A percentile compares a stretch with the other conserved stretches of the same genome.
phyloP scores from a whole-genome alignment of 2,113 vertebrate species.

The Tachuris rubrigastra region DNA sequence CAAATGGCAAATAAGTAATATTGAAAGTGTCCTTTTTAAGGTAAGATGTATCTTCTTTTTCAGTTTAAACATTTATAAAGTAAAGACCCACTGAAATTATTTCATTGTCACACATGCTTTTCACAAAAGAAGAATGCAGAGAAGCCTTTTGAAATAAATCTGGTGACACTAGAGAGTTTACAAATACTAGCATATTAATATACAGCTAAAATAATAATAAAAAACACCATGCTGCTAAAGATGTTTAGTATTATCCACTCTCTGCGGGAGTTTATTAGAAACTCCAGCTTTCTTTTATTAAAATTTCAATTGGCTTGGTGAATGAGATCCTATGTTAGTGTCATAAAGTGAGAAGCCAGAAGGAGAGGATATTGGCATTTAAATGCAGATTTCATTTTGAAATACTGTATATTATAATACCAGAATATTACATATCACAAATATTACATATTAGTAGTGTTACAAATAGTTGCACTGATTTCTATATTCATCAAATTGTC shows the following conservation, averaged over 20 bases:
- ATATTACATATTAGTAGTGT: conserved; percentile 70
- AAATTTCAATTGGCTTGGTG: conserved; percentile 88
- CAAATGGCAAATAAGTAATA: conserved; percentile 34
- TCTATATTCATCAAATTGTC: conserved; percentile 69
- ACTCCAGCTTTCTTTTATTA: conserved; percentile 89
- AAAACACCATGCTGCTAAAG: conserved; percentile 86
- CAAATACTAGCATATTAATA: conserved; percentile 89
- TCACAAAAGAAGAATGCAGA: conserved; percentile 67
- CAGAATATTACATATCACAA: conserved; percentile 77
- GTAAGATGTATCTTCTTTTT: conserved; percentile 9
- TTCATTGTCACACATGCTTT: conserved; percentile 71
- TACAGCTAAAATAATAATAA: conserved; percentile 88
- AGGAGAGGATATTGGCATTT: conserved; percentile 86
- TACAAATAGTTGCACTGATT: conserved; percentile 71
- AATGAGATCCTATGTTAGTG: conserved; percentile 85
- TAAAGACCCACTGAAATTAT: conserved; percentile 52
- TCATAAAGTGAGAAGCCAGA: conserved; percentile 86
- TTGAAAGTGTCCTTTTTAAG: conserved; percentile 17
- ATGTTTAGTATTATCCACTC: conserved; percentile 85
- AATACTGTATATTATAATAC: conserved; percentile 75
- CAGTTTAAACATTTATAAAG: conserved; percentile 25
- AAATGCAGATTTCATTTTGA: conserved; percentile 83
- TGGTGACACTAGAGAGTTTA: conserved; percentile 82
- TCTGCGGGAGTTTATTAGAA: conserved; percentile 87
- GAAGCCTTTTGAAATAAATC: conserved; percentile 80